Conservation (phyloP, 2,888 invertebrate genomes). For the Heteromurus nitidus region DNA sequence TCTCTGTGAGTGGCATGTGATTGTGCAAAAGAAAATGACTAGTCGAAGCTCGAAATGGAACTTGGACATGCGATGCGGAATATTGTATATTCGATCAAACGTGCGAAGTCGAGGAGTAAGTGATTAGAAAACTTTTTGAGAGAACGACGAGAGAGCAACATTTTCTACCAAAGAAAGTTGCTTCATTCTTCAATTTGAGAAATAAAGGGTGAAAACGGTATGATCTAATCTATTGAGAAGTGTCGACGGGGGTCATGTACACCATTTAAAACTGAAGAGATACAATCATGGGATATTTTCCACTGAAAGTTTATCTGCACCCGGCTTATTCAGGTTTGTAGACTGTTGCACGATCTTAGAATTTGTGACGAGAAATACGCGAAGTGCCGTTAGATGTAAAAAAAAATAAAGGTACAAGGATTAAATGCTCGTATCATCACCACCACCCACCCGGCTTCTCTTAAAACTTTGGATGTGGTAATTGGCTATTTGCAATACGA, state of each 20-base stretch:
- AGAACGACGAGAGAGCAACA: neutral
- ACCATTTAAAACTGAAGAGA: neutral
- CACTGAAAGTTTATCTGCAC: conserved; percentile 15
- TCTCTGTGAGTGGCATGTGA: neutral
- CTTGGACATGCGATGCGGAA: neutral
- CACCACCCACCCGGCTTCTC: conserved; percentile 52
- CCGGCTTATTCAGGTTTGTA: conserved; percentile 3
- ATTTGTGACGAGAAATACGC: conserved; percentile 7
- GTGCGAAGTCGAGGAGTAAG: too few species aligned
- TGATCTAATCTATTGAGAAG: conserved; percentile 16
- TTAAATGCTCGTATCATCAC: conserved; percentile 30
- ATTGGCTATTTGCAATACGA: conserved; percentile 27
- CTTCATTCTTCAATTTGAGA: neutral
- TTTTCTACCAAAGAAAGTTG: neutral
- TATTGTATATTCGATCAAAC: too few species aligned
- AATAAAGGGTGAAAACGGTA: conserved; percentile 9
- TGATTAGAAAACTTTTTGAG: conserved; percentile 14
- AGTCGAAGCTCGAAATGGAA: neutral
- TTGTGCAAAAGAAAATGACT: neutral
- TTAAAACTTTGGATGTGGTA: conserved; percentile 29
- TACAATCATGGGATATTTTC: too few species aligned
- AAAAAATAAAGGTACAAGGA: conserved; percentile 17
- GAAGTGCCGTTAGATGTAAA: conserved; percentile 34
- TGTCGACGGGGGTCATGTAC: conserved; percentile 17
- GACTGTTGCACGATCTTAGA: conserved; percentile 6